phyloP scores from a whole-genome alignment of 1,140 invertebrate species.

The Linepithema humile region DNA sequence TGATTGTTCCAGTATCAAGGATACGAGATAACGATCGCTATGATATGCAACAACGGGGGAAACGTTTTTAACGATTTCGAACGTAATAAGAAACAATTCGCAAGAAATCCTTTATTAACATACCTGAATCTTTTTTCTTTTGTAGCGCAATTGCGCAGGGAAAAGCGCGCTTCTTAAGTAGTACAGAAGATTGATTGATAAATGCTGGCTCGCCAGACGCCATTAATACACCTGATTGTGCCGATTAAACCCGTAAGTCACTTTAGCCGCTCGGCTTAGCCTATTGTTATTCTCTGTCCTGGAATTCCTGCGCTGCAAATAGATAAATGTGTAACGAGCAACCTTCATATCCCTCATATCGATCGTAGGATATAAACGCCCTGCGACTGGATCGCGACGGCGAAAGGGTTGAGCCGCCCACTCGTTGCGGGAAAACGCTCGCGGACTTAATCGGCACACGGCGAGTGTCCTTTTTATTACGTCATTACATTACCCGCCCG shows the following conservation, averaged over 20 bases:
- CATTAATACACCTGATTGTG: too few relatives aligned
- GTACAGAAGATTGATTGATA: too few relatives aligned
- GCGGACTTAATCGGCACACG: background rate
- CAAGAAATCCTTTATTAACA: too few relatives aligned
- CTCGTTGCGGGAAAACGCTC: background rate
- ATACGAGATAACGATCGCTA: too few relatives aligned
- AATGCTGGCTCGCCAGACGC: too few relatives aligned
- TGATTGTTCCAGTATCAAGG: background rate
- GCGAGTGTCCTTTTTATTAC: constrained; percentile 12
- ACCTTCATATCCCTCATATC: background rate
- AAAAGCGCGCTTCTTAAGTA: too few relatives aligned
- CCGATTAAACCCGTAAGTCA: background rate
- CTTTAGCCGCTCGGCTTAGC: background rate
- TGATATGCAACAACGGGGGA: background rate
- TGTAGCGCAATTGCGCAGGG: too few relatives aligned
- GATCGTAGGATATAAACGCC: background rate
- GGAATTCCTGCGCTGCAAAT: background rate
- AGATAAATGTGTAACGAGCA: background rate
- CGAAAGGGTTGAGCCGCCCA: background rate
- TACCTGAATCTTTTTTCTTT: too few relatives aligned
- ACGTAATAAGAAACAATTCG: background rate
- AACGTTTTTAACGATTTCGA: background rate
- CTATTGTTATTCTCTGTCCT: background rate
- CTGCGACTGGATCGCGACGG: background rate
- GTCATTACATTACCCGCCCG: constrained; percentile 11